Evolutionary conservation across 2,113 vertebrate species (phyloP).

Genomic region (Bubo bubo): DNA sequence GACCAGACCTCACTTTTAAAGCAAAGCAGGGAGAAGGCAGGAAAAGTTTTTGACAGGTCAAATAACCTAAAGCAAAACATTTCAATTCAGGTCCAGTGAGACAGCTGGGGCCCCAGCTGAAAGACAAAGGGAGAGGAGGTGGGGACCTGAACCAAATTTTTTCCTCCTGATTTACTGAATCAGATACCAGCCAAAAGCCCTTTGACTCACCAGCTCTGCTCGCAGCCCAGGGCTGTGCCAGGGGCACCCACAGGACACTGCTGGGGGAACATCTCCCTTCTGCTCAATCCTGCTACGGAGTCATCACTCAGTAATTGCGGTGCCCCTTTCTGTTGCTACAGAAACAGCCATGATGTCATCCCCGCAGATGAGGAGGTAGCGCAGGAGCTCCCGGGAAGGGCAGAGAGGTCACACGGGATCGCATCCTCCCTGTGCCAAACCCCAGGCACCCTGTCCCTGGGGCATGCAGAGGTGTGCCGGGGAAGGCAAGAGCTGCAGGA

Average conservation of each 20-base stretch:
- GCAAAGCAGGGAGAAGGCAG: neutral
- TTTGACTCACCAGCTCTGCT: neutral
- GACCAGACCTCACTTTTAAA: neutral
- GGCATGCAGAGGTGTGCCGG: neutral
- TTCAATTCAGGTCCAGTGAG: neutral
- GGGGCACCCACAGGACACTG: neutral
- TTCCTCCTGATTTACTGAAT: neutral
- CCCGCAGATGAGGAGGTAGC: neutral
- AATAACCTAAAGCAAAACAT: neutral
- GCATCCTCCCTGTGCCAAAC: neutral
- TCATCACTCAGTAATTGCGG: neutral
- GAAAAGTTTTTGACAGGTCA: neutral
- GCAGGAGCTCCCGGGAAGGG: neutral
- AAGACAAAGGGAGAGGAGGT: rapidly evolving
- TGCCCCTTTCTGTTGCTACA: neutral
- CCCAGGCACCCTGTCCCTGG: rapidly evolving
- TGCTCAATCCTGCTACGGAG: neutral
- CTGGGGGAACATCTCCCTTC: neutral
- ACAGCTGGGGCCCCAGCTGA: neutral
- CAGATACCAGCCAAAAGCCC: neutral
- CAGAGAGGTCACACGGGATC: neutral
- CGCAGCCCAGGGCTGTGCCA: neutral
- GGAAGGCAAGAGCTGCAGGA: neutral
- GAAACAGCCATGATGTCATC: slow-evolving; percentile 18
- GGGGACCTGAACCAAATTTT: neutral